Base-by-base conservation (phyloP, 1,140 invertebrate genomes). In the Sesamia nonagrioides region DNA sequence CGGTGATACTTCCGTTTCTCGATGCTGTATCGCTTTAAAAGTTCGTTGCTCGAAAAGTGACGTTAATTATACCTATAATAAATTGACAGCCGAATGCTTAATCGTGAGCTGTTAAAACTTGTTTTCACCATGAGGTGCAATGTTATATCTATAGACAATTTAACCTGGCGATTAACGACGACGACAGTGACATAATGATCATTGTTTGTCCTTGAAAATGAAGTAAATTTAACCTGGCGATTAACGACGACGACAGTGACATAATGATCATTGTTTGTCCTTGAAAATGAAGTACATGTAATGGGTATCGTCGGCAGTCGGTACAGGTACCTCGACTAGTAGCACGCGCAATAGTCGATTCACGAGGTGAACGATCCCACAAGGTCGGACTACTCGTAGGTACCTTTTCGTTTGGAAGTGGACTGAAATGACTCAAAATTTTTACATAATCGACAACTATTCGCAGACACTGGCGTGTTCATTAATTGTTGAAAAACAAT, bases 341-440 rank as follows among this genome's bases (percentile, higher is more conserved):
- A 82, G 81, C 79, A 73, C 69, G 79, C 80, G 79, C 80, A 77
- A 77, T 85, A 82, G 52, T 71, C 81, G 83, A 88, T 90, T 90
- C 85, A 89, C 88, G 91, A 91, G 92, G 92, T 94, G 88, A 94
- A 94, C 84, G 92, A 74, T 90, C 92, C 56, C 75, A 84, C 92
- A 91, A 94, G 92, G 92, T 89, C 92, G 88, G 84, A 84, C 54
- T 83, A n/a, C 27, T 45, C 27, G 35, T 72, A 72, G 50, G 50
- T 72, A 54, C 27, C 21, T 71, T 52, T 72, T 37, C 69, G 48
- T 56, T 54, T 54, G 33, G 54, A 45, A 71, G 7, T n/a, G 27
- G 37, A 40, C 18, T 58, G 27, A 73, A 40, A 73, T 73, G 11
- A 17, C 35, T 73, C 27, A 73, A 60, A 52, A 50, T 52, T 52